These are phyloP conservation scores for Eumaeus atala DNA, from an alignment of 1,140 invertebrate genomes.

Conservation along the genomic window DNA sequence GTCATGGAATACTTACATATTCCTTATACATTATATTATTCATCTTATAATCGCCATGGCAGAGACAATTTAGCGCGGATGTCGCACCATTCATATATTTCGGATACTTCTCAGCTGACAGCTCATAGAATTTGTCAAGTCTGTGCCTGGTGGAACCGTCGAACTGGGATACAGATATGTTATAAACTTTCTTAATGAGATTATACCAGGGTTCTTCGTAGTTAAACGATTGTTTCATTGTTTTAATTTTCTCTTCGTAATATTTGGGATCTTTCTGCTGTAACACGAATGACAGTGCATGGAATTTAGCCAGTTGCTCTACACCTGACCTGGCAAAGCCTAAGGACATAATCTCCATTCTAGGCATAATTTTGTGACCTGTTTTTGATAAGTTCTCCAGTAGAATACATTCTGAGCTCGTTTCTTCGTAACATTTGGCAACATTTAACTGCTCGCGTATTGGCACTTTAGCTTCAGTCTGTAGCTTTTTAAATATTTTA, in stretches of 20 bases:
- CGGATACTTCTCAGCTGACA: constrained; percentile 35
- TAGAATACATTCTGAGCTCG: constrained; percentile 36
- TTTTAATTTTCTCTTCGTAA: constrained; percentile 38
- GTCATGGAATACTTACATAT: constrained; percentile 33
- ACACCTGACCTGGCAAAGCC: constrained; percentile 39
- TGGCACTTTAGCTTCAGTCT: constrained; percentile 34
- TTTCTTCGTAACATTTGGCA: constrained; percentile 40
- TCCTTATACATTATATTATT: constrained; percentile 47
- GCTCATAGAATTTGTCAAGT: constrained; percentile 26
- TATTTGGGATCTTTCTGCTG: constrained; percentile 34
- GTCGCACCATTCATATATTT: constrained; percentile 35
- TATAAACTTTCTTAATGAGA: constrained; percentile 34
- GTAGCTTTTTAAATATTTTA: constrained; percentile 35
- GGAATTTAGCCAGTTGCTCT: constrained; percentile 46
- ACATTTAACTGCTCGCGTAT: constrained; percentile 34
- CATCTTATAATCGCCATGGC: constrained; percentile 51
- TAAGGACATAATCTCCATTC: constrained; percentile 36
- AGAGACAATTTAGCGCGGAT: constrained; percentile 27
- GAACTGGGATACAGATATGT: constrained; percentile 28
- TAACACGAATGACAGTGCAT: constrained; percentile 43
- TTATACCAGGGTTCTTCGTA: constrained; percentile 38
- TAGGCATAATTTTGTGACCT: constrained; percentile 35
- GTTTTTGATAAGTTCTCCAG: constrained; percentile 43
- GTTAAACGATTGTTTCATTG: constrained; percentile 36
- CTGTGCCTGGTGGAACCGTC: constrained; percentile 30